These are phyloP conservation scores for Mormoops blainvillei DNA, from an alignment of 2,113 vertebrate species.

Conservation along the genomic window DNA sequence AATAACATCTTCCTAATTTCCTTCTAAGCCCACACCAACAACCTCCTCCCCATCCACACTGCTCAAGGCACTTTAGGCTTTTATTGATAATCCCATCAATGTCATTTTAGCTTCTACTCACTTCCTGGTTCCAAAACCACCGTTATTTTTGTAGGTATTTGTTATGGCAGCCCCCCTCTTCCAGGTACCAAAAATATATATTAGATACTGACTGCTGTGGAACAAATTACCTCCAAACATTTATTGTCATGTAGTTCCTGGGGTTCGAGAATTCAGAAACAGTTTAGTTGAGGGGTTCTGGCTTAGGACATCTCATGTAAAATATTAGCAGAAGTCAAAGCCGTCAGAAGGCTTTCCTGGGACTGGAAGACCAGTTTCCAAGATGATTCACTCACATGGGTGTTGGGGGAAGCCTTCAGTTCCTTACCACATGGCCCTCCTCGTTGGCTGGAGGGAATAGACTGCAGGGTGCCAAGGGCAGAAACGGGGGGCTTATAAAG, in stretches of 20 bases:
- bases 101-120: not conserved
- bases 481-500: not conserved
- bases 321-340: not conserved
- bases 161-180: not conserved
- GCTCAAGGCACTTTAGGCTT: not conserved
- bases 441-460: not conserved
- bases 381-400: not conserved
- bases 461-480: not conserved
- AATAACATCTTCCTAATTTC: not conserved
- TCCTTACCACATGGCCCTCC: not conserved
- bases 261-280: not conserved
- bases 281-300: not conserved
- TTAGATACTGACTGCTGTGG: not conserved
- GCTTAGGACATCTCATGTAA: not conserved
- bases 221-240: not conserved
- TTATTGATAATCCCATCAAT: not conserved
- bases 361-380: not conserved
- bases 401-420: not conserved
- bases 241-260: not conserved
- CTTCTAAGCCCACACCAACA: not conserved
- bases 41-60: not conserved
- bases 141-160: not conserved
- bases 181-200: not conserved
- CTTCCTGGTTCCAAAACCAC: not conserved
- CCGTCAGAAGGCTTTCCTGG: not conserved